Evolutionary conservation across 1,140 invertebrate species (phyloP).

Genomic region (Ladona fulva): DNA sequence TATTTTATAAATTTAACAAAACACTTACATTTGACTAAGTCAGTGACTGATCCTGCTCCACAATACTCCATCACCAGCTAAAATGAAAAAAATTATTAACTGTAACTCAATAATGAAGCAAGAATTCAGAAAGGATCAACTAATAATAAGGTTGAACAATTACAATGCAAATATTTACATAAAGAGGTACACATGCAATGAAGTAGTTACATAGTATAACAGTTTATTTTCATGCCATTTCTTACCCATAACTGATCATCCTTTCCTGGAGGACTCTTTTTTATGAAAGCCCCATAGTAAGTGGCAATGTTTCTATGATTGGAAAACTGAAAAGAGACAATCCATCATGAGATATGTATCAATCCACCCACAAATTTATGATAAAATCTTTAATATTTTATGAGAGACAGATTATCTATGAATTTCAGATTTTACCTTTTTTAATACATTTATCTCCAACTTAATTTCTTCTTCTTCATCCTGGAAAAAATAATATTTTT

Average conservation of each 20-base stretch:
- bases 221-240: too few relatives aligned
- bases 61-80: conserved; percentile 99
- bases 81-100: conserved; percentile 21
- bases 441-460: conserved; percentile 98
- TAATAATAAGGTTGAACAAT: too few relatives aligned
- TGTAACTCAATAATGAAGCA: too few relatives aligned
- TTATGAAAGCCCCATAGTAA: conserved; percentile 99
- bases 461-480: conserved; percentile 99
- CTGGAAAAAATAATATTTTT: conserved; percentile 31
- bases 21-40: conserved; percentile 84
- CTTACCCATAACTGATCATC: conserved; percentile 94
- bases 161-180: too few relatives aligned
- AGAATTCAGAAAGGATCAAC: too few relatives aligned
- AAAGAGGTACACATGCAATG: too few relatives aligned
- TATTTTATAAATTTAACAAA: not conserved
- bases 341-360: conserved; percentile 14
- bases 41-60: conserved; percentile 97
- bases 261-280: conserved; percentile 96
- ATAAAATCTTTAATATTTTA: conserved; percentile 1
- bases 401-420: not conserved
- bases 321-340: conserved; percentile 65
- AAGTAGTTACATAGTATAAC: too few relatives aligned
- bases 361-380: not conserved
- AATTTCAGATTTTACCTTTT: conserved; percentile 52
- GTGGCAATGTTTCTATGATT: conserved; percentile 99